These are phyloP conservation scores for Salminus brasiliensis DNA, from an alignment of 2,113 vertebrate species.

Conservation along the genomic window DNA sequence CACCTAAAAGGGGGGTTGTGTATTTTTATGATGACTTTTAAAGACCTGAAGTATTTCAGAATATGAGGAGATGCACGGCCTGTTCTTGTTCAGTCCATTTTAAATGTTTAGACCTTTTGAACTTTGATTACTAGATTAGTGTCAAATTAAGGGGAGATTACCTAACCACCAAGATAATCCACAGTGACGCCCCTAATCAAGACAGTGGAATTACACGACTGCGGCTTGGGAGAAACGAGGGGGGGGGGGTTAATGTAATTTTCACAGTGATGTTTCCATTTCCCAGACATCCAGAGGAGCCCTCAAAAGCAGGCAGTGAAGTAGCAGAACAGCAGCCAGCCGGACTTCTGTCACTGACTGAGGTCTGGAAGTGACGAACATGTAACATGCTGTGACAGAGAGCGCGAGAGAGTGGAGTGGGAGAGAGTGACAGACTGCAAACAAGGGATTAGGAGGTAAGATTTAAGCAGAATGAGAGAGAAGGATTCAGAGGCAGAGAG, in stretches of 20 bases:
- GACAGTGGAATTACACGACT: neutral
- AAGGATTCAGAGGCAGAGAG: neutral
- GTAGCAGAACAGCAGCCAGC: neutral
- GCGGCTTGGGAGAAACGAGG: neutral
- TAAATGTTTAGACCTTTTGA: too few relatives aligned
- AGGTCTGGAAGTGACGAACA: slow-evolving; percentile 32
- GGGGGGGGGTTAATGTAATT: slow-evolving; percentile 11
- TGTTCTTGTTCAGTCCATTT: too few relatives aligned
- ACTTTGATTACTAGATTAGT: too few relatives aligned
- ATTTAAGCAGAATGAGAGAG: neutral
- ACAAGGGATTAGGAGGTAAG: too few relatives aligned
- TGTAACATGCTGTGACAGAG: slow-evolving; percentile 34
- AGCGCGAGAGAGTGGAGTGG: neutral
- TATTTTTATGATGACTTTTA: too few relatives aligned
- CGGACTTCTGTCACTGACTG: slow-evolving; percentile 19
- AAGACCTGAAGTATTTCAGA: too few relatives aligned
- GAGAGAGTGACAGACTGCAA: neutral
- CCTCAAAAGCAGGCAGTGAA: neutral
- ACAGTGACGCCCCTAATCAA: too few relatives aligned
- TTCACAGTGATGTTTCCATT: slow-evolving; percentile 1
- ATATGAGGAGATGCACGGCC: too few relatives aligned
- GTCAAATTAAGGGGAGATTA: too few relatives aligned
- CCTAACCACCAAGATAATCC: neutral
- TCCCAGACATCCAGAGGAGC: neutral
- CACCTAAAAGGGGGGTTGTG: too few relatives aligned